phyloP scores from a whole-genome alignment of 2,113 vertebrate species.

The Vulpes vulpes region DNA sequence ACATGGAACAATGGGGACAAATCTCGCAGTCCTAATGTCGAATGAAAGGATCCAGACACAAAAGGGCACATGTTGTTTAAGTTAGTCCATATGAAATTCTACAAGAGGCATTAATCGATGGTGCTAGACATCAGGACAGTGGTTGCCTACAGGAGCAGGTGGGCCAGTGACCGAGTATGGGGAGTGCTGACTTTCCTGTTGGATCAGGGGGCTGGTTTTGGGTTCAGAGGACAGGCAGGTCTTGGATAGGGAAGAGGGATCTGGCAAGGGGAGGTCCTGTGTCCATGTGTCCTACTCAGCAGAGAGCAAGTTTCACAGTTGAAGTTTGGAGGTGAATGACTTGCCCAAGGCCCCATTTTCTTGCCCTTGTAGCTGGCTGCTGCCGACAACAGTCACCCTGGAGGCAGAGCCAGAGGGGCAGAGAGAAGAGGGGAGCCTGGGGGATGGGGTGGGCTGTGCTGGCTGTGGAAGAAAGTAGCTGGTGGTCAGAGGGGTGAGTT shows the following conservation, averaged over 20 bases:
- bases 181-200: no score
- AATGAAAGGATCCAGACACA: neutral
- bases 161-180: no score
- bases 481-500: neutral
- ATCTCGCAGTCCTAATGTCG: neutral
- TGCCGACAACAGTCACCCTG: no score
- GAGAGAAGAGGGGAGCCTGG: neutral
- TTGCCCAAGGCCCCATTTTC: neutral
- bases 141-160: neutral
- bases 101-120: neutral
- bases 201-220: neutral
- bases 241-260: neutral
- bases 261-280: neutral
- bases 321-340: neutral
- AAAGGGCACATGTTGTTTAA: neutral
- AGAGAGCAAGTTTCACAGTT: neutral
- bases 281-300: neutral
- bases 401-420: neutral
- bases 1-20: accelerated
- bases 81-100: no score
- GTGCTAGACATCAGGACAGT: neutral
- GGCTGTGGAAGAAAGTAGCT: neutral
- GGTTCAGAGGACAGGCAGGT: neutral
- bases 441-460: no score
- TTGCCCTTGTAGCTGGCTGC: neutral